These are phyloP conservation scores for Brachionus rotundiformis DNA, from an alignment of 1,140 invertebrate species.

Conservation along the genomic window DNA sequence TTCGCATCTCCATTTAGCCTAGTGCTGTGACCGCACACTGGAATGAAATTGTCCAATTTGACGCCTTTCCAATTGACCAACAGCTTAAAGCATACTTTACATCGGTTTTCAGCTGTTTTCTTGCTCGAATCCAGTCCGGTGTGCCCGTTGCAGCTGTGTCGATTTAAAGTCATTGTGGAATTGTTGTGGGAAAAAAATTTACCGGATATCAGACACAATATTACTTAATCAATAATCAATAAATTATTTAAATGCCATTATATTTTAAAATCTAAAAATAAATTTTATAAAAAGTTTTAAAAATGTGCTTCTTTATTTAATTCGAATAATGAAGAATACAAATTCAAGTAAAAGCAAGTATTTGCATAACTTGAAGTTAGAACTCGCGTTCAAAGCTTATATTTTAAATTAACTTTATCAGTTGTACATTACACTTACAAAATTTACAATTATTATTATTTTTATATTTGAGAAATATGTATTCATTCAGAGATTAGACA, in stretches of 20 bases:
- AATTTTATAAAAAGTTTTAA: not conserved
- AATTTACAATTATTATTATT: too few relatives aligned
- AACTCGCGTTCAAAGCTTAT: not conserved
- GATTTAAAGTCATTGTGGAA: conserved; percentile 11
- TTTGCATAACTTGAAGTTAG: conserved; percentile 1
- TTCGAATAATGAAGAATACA: conserved; percentile 9
- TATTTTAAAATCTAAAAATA: conserved; percentile 28
- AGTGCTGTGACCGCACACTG: not conserved
- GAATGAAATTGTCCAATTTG: conserved; percentile 13
- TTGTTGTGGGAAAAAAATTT: not conserved
- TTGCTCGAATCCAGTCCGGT: not conserved
- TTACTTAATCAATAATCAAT: conserved; percentile 23
- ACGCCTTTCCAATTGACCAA: conserved; percentile 39
- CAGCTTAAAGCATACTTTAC: conserved; percentile 38
- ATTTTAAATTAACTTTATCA: not conserved
- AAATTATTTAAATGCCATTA: conserved; percentile 31
- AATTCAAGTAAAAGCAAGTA: not conserved
- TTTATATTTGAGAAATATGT: too few relatives aligned
- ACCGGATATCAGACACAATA: conserved; percentile 1
- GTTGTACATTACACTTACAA: conserved; percentile 23
- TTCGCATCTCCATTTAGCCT: not conserved
- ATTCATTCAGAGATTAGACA: too few relatives aligned
- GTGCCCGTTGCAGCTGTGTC: conserved; percentile 6
- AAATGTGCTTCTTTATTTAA: conserved; percentile 22
- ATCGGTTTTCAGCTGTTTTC: not conserved